Evolutionary conservation across 2,113 vertebrate species (phyloP).

Genomic region (Lophius piscatorius): DNA sequence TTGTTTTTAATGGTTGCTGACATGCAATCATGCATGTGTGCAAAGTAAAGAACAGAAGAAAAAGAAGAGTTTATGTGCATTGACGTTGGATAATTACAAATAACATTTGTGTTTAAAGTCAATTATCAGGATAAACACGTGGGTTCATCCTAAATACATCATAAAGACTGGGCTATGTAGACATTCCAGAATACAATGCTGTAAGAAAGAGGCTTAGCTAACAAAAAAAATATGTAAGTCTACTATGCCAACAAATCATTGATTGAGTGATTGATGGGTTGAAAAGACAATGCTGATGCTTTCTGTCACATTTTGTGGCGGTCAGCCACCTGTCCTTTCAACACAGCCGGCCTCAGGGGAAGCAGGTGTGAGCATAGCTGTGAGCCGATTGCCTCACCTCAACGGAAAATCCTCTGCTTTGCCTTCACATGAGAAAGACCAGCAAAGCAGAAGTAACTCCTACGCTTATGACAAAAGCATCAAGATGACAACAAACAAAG

Average conservation of each 20-base stretch:
- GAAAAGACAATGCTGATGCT: slow-evolving; percentile 8
- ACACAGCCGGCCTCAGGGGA: slow-evolving; percentile 23
- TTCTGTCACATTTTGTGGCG: slow-evolving; percentile 9
- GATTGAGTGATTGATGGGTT: slow-evolving; percentile 21
- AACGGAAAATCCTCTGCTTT: slow-evolving; percentile 1
- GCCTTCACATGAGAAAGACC: not conserved
- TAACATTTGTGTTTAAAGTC: too few relatives aligned
- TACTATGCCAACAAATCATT: slow-evolving; percentile 6
- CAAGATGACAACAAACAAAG: not conserved
- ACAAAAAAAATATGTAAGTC: slow-evolving; percentile 15
- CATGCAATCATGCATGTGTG: too few relatives aligned
- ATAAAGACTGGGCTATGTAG: not conserved
- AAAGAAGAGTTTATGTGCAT: too few relatives aligned
- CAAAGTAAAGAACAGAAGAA: too few relatives aligned
- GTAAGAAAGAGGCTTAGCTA: slow-evolving; percentile 8
- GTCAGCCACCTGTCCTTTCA: slow-evolving; percentile 34
- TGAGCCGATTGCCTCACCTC: not conserved
- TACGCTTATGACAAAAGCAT: not conserved
- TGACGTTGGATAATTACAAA: too few relatives aligned
- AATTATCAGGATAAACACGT: not conserved
- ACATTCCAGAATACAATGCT: not conserved
- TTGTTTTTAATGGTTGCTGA: too few relatives aligned
- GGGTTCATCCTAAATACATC: not conserved
- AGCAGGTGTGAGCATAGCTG: slow-evolving; percentile 34
- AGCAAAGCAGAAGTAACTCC: not conserved